These are phyloP conservation scores for Thamnophis elegans DNA, from an alignment of 2,797 vertebrate genomes.

Conservation along the genomic window DNA sequence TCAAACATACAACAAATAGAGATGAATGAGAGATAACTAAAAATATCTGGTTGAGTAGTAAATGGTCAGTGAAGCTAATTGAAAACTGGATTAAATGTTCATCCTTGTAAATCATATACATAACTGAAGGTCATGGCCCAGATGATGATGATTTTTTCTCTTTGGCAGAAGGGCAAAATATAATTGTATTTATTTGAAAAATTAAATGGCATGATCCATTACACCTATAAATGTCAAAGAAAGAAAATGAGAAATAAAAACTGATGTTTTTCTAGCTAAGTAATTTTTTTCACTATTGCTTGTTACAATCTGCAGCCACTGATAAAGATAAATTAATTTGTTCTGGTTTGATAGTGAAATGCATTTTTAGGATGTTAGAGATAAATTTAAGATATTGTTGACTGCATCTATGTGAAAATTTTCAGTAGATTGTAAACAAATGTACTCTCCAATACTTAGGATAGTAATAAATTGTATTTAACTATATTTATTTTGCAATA, in stretches of 20 bases:
- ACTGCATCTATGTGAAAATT: background rate
- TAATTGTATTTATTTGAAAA: slow-evolving; percentile 23
- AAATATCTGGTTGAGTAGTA: slow-evolving; percentile 17
- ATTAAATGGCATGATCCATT: slow-evolving; percentile 32
- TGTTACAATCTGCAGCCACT: background rate
- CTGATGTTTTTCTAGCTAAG: slow-evolving; percentile 1
- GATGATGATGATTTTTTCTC: background rate
- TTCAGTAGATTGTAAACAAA: background rate
- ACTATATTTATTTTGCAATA: background rate
- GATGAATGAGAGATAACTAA: background rate
- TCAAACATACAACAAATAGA: slow-evolving; percentile 3
- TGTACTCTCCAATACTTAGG: background rate
- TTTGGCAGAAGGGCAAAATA: slow-evolving; percentile 29
- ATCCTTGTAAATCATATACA: background rate
- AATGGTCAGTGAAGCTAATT: slow-evolving; percentile 26
- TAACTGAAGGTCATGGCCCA: background rate
- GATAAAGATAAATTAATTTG: background rate
- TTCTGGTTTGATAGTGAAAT: background rate
- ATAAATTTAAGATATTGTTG: background rate
- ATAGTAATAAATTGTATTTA: background rate
- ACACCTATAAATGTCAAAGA: background rate
- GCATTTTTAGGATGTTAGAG: background rate
- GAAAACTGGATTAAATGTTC: slow-evolving; percentile 31
- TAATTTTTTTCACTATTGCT: background rate
- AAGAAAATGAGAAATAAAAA: slow-evolving; percentile 38